These are phyloP conservation scores for Rotaria socialis DNA, from an alignment of 2,888 invertebrate species.

Conservation along the genomic window DNA sequence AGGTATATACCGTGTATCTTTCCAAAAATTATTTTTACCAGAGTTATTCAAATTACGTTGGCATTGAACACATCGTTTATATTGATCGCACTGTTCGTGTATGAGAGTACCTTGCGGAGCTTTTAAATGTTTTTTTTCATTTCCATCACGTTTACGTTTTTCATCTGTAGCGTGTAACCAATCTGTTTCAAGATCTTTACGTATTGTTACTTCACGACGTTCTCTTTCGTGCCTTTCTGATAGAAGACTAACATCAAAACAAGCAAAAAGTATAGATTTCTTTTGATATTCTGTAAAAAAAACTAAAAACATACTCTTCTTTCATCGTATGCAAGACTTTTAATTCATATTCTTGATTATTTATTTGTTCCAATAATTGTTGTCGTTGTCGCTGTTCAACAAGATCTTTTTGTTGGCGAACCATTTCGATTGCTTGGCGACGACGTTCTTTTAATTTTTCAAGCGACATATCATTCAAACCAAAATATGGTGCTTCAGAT, in stretches of 20 bases:
- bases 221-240: slow-evolving; percentile 38
- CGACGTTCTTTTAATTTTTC: slow-evolving; percentile 56
- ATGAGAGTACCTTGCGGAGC: slow-evolving; percentile 54
- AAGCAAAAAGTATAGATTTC: not conserved
- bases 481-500: slow-evolving; percentile 56
- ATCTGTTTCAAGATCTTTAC: slow-evolving; percentile 40
- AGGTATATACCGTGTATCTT: slow-evolving; percentile 41
- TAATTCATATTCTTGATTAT: slow-evolving; percentile 57
- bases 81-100: slow-evolving; percentile 59
- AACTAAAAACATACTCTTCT: slow-evolving; percentile 52
- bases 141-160: slow-evolving; percentile 51
- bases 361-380: slow-evolving; percentile 53
- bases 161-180: slow-evolving; percentile 44
- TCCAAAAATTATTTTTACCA: slow-evolving; percentile 45
- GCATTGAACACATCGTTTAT: slow-evolving; percentile 57
- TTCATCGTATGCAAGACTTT: slow-evolving; percentile 53
- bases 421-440: slow-evolving; percentile 53
- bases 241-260: slow-evolving; percentile 2
- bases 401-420: slow-evolving; percentile 55
- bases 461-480: slow-evolving; percentile 57
- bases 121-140: slow-evolving; percentile 51
- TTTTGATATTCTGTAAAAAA: too few relatives aligned
- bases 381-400: slow-evolving; percentile 57
- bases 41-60: slow-evolving; percentile 50
- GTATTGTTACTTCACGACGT: slow-evolving; percentile 16